Percentiles rank a stretch among this genome's conserved stretches.
phyloP scores from a whole-genome alignment of 1,140 invertebrate species.

The Euura lappo region DNA sequence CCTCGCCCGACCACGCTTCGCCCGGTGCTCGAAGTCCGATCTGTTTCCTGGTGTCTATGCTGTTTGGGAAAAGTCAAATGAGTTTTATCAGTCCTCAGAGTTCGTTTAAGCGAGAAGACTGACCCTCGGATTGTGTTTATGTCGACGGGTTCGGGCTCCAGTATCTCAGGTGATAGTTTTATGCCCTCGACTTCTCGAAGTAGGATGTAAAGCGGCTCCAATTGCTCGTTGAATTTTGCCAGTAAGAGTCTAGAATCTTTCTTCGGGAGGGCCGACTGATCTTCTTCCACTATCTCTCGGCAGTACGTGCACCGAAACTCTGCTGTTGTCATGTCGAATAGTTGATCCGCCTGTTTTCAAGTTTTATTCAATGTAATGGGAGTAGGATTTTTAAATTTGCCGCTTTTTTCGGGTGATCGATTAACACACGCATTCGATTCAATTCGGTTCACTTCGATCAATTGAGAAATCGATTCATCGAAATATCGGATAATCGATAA shows the following conservation, averaged over 20 bases:
- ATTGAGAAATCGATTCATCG: slow-evolving; percentile 14
- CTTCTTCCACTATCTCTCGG: slow-evolving; percentile 88
- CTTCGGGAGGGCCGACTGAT: slow-evolving; percentile 89
- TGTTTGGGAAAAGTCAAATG: slow-evolving; percentile 25
- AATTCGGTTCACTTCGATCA: slow-evolving; percentile 24
- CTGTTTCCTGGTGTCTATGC: slow-evolving; percentile 55
- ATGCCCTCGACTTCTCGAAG: slow-evolving; percentile 92
- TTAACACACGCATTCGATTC: slow-evolving; percentile 8
- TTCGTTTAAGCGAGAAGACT: slow-evolving; percentile 34
- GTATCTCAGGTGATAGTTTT: slow-evolving; percentile 89
- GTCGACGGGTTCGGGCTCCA: slow-evolving; percentile 93
- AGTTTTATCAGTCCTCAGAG: not conserved
- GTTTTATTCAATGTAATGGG: not conserved
- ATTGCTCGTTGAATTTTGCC: slow-evolving; percentile 93
- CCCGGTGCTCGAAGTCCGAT: slow-evolving; percentile 47
- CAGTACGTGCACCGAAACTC: slow-evolving; percentile 93
- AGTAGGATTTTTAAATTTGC: too few species aligned
- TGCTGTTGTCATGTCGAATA: slow-evolving; percentile 85
- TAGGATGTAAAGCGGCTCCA: slow-evolving; percentile 89
- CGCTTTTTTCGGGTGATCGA: not conserved
- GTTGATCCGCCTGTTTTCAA: slow-evolving; percentile 79
- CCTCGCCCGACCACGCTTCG: slow-evolving; percentile 90
- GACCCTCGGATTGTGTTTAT: slow-evolving; percentile 82
- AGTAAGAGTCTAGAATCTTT: slow-evolving; percentile 89
- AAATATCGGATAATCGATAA: too few species aligned